Evolutionary conservation across 2,888 invertebrate species (phyloP), one percentile per base, ranked within the genome.

Genomic region (Amphipyra tragopoginis): DNA sequence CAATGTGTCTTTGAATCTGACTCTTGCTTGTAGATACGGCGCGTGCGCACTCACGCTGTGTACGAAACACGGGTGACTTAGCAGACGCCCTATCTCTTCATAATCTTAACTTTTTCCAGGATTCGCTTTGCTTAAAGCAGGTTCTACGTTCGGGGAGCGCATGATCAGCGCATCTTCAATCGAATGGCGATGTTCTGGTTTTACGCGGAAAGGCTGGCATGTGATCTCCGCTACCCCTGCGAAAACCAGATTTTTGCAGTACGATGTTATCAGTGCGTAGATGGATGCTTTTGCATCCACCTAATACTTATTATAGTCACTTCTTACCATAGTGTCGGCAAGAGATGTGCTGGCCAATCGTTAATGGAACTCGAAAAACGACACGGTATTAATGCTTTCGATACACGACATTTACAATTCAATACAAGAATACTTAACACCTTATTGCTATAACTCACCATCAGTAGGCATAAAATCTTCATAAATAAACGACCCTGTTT

Each of bases 401-500:
- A 63, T 34, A 52, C 7, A 42, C 63, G 44, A 68, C 53, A 44
- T 56, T 29, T 45, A 39, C 36, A 57, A 44, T 43, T 34, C 33
- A 55, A 13, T 26, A 52, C 38, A 34, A 5, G 1, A n/a, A 7
- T 2, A 29, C 5, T 44, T 29, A 29, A 0, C 0, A 38, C 38
- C 3, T 21, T 2, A 21, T 21, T 21, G 21, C 3, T 21, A 55
- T 21, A 50, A 82, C 95, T 95, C 95, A 94, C 99, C 99, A 96
- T 99, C 99, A 39, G 99, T 99, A 6, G 99, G 99, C 99, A 99
- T 99, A 92, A 99, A 99, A 93, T 99, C 99, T 96, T 99, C 99
- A 90, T 99, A 99, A 87, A 99, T 99, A 92, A 98, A 99, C 10
- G 99, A 99, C 45, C 99, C 99, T 50, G 98, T 98, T 93, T 98